These are phyloP conservation scores for Carollia perspicillata DNA, from an alignment of 2,113 vertebrate species.

Conservation along the genomic window DNA sequence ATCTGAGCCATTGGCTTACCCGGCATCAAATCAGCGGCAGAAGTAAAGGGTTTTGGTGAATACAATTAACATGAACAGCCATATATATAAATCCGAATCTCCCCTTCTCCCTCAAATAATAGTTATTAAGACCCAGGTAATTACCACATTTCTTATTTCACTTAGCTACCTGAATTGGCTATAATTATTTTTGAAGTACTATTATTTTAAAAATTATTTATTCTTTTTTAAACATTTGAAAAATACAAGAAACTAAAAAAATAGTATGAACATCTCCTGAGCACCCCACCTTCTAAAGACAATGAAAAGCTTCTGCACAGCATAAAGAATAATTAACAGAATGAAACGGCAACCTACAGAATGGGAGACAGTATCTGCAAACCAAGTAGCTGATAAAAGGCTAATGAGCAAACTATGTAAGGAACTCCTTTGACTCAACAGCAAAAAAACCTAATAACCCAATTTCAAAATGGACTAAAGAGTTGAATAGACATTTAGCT, in stretches of 20 bases:
- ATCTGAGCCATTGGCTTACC: constrained; percentile 6
- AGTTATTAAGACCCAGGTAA: not conserved
- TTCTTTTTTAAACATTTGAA: not conserved
- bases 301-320: not conserved
- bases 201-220: not conserved
- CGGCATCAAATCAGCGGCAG: not conserved
- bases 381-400: not conserved
- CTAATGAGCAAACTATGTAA: not conserved
- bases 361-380: not conserved
- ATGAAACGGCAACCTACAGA: not conserved
- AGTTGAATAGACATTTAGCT: not conserved
- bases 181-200: not conserved
- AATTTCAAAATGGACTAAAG: not conserved
- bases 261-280: not conserved
- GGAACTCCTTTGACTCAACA: not conserved
- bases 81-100: not conserved
- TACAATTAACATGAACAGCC: not conserved
- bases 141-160: not conserved
- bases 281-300: not conserved
- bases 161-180: not conserved
- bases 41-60: not conserved
- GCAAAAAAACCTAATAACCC: not conserved
- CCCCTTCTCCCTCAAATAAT: not conserved
- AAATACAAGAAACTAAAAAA: constrained; percentile 27
- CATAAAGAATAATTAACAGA: not conserved